A percentile compares a stretch with the other conserved stretches of the same genome.
These are phyloP conservation scores for Danionella dracula DNA, from an alignment of 2,797 vertebrate genomes.

Conservation along the genomic window DNA sequence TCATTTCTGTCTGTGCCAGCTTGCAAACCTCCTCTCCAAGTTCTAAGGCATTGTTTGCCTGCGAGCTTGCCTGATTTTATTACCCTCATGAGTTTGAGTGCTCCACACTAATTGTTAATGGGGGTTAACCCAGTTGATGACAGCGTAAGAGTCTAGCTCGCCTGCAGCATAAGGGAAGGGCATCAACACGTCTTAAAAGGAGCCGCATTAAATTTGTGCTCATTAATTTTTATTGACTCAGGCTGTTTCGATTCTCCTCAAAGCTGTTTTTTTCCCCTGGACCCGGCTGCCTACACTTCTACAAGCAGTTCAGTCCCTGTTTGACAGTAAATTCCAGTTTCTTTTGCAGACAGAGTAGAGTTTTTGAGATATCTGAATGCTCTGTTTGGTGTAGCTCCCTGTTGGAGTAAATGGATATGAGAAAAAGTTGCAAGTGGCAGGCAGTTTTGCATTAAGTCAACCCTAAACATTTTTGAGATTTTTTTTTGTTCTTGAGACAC, in stretches of 20 bases:
- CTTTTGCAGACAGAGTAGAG: not conserved
- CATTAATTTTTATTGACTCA: conserved; percentile 23
- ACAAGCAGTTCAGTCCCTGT: not conserved
- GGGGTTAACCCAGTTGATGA: conserved; percentile 21
- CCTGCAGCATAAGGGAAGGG: conserved; percentile 21
- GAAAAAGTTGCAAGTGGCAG: no score
- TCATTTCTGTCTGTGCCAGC: conserved; percentile 6
- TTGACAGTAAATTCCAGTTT: not conserved
- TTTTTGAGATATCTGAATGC: no score
- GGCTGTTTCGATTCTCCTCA: not conserved
- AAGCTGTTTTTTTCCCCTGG: not conserved
- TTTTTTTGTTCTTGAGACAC: no score
- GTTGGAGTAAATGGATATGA: no score
- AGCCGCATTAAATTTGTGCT: conserved; percentile 14
- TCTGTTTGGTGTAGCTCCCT: no score
- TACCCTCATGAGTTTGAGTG: conserved; percentile 1
- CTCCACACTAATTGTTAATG: conserved; percentile 15
- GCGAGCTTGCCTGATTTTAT: conserved; percentile 4
- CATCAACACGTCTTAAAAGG: conserved; percentile 19
- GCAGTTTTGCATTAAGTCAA: no score
- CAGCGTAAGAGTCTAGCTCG: not conserved
- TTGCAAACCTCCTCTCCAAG: conserved; percentile 12
- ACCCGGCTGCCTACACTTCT: not conserved
- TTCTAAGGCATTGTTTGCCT: conserved; percentile 25
- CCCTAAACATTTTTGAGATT: no score